A percentile compares a stretch with the other conserved stretches of the same genome.
Evolutionary conservation across 2,113 vertebrate species (phyloP).

Genomic region (Crotalus horridus): DNA sequence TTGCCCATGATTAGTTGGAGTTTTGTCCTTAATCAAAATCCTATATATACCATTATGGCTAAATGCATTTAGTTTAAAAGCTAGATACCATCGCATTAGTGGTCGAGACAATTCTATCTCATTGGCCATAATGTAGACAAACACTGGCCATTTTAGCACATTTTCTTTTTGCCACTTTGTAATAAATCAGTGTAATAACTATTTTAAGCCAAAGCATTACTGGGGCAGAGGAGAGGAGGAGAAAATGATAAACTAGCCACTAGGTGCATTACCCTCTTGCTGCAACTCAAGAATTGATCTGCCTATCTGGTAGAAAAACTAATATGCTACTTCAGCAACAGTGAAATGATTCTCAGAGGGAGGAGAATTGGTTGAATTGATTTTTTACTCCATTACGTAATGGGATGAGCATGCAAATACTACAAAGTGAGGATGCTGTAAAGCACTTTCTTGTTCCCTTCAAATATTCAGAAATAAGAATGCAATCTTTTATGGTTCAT

Average conservation of each 20-base stretch:
- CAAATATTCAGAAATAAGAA: conserved; percentile 42
- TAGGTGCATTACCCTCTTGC: background rate
- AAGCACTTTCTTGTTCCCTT: conserved; percentile 17
- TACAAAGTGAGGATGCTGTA: conserved; percentile 13
- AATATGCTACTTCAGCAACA: conserved; percentile 35
- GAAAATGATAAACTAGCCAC: background rate
- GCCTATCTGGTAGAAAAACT: conserved; percentile 31
- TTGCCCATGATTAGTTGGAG: background rate
- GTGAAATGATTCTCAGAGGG: background rate
- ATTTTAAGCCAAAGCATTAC: background rate
- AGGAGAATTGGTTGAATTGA: conserved; percentile 33
- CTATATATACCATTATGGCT: background rate
- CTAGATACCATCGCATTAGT: background rate
- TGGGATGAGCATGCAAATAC: conserved; percentile 35
- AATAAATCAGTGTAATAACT: conserved; percentile 14
- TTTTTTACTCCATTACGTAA: conserved; percentile 40
- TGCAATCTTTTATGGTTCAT: conserved; percentile 35
- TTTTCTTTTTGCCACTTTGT: background rate
- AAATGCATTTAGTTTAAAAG: background rate
- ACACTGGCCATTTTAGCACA: background rate
- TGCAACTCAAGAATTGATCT: conserved; percentile 11
- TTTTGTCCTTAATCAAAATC: background rate
- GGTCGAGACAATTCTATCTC: background rate
- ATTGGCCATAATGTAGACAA: background rate
- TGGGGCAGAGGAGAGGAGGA: background rate